Conservation (phyloP, 2,888 invertebrate species). For the Branchellion lobata region DNA sequence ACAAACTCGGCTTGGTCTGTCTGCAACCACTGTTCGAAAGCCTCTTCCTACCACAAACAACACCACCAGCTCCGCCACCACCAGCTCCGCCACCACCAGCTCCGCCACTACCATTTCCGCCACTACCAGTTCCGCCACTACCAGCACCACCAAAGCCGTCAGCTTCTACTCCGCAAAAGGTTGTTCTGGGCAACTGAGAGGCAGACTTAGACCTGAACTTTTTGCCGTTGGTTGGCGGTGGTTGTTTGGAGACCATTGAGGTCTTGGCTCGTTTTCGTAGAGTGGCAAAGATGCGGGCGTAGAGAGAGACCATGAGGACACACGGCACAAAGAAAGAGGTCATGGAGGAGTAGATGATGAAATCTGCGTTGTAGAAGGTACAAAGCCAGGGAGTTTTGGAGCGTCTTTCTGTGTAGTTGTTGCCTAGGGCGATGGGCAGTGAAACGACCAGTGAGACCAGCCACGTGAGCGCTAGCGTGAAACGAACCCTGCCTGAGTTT, state of each 20-base stretch:
- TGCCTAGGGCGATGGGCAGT: constrained; percentile 88
- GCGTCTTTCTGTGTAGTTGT: constrained; percentile 68
- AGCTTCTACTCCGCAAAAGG: neutral
- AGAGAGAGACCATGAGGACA: constrained; percentile 94
- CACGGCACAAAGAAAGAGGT: constrained; percentile 97
- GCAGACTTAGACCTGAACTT: constrained; percentile 9
- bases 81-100: too few species aligned
- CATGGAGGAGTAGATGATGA: constrained; percentile 95
- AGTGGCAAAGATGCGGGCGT: constrained; percentile 95
- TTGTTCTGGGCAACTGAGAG: neutral
- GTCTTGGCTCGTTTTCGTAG: constrained; percentile 59
- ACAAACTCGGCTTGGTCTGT: too few species aligned
- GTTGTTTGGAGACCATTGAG: constrained; percentile 20
- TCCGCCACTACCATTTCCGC: too few species aligned
- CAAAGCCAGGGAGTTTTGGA: constrained; percentile 61
- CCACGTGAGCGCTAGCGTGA: constrained; percentile 94
- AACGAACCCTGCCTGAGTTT: constrained; percentile 80
- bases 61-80: too few species aligned
- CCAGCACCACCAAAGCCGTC: neutral
- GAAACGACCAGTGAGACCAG: constrained; percentile 91
- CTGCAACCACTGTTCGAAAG: too few species aligned
- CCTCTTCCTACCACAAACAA: too few species aligned
- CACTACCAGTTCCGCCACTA: too few species aligned
- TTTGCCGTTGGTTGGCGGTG: constrained; percentile 54
- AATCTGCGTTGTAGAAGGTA: constrained; percentile 94